Evolutionary conservation across 2,888 invertebrate genomes (phyloP).

Genomic region (Lysandra bellargus): DNA sequence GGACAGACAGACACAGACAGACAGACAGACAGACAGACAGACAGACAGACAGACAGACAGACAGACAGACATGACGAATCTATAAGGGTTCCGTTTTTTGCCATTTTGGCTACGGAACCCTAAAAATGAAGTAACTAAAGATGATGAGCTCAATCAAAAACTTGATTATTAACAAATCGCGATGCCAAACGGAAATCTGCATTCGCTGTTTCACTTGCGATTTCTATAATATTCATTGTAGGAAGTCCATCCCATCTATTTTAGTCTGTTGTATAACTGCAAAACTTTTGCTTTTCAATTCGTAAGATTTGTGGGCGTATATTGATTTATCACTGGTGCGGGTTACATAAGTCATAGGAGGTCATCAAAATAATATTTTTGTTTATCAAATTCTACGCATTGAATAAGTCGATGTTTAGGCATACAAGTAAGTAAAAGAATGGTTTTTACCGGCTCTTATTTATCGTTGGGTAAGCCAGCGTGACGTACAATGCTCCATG

Average conservation of each 20-base stretch:
- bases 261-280: slow-evolving; percentile 15
- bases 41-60: too few species aligned
- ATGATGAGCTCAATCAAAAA: background rate
- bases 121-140: background rate
- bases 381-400: background rate
- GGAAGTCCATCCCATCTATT: slow-evolving; percentile 1
- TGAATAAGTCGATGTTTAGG: background rate
- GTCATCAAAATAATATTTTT: background rate
- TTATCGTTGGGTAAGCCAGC: background rate
- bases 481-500: slow-evolving; percentile 21
- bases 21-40: too few species aligned
- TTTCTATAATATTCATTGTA: background rate
- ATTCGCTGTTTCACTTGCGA: slow-evolving; percentile 17
- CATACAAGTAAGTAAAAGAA: background rate
- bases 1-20: too few species aligned
- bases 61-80: too few species aligned
- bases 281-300: slow-evolving; percentile 21
- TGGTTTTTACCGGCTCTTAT: background rate
- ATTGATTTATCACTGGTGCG: background rate
- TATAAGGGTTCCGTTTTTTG: too few species aligned
- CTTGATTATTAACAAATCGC: background rate
- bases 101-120: too few species aligned
- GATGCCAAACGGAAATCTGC: background rate
- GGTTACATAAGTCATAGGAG: background rate
- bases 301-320: slow-evolving; percentile 8